Evolutionary conservation across 2,888 invertebrate species (phyloP).

Genomic region (Stenurella melanura): DNA sequence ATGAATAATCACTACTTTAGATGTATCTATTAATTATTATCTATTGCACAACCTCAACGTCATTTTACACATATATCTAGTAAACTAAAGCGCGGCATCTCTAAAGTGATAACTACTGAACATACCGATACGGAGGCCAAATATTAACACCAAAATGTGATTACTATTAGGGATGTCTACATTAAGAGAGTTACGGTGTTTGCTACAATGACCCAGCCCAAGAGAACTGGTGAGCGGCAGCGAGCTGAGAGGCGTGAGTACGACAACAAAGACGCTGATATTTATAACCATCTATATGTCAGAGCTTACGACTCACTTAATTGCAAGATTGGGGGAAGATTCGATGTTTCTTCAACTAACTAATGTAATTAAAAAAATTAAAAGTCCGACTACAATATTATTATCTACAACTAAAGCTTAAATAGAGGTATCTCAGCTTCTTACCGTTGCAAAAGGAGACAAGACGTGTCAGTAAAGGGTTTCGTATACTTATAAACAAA

Average conservation of each 20-base stretch:
- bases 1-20: too few species aligned
- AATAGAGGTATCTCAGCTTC: too few species aligned
- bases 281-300: constrained; percentile 8
- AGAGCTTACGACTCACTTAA: constrained; percentile 6
- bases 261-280: constrained; percentile 20
- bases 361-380: too few species aligned
- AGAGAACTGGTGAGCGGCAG: constrained; percentile 70
- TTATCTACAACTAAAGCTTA: too few species aligned
- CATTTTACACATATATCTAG: too few species aligned
- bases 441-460: too few species aligned
- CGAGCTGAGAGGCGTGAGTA: constrained; percentile 56
- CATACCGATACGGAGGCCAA: background rate
- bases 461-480: too few species aligned
- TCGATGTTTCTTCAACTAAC: background rate
- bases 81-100: background rate
- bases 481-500: too few species aligned
- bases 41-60: too few species aligned
- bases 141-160: constrained; percentile 17
- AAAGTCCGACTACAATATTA: too few species aligned
- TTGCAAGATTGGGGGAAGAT: background rate
- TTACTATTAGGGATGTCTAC: constrained; percentile 27
- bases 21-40: too few species aligned
- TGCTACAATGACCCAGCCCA: constrained; percentile 70
- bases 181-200: constrained; percentile 41
- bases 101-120: constrained; percentile 36